Conservation (phyloP, 2,888 invertebrate genomes). For the Drosophila histrio region DNA sequence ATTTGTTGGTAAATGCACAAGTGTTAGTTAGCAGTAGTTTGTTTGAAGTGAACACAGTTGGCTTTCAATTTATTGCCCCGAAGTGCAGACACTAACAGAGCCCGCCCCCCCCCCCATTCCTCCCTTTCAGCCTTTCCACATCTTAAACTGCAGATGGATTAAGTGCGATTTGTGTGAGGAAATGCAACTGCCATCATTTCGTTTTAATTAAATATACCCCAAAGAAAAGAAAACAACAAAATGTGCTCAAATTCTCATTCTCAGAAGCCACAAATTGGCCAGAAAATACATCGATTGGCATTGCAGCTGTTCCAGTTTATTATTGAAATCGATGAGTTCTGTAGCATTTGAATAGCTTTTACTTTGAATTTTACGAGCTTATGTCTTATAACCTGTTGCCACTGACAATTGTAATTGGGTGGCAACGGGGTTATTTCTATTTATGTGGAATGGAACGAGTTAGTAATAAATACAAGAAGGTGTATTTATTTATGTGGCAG, state of each 20-base stretch:
- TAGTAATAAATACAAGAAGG: too few species aligned
- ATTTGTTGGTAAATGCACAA: slow-evolving; percentile 19
- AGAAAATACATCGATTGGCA: slow-evolving; percentile 4
- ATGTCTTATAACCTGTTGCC: neutral
- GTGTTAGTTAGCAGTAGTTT: slow-evolving; percentile 61
- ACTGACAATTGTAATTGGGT: too few species aligned
- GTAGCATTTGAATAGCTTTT: neutral
- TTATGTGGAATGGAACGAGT: too few species aligned
- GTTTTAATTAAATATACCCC: slow-evolving; percentile 66
- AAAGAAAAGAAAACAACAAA: slow-evolving; percentile 16
- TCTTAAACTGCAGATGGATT: slow-evolving; percentile 72
- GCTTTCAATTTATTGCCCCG: slow-evolving; percentile 66
- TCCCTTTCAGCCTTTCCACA: neutral
- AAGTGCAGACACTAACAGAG: slow-evolving; percentile 37
- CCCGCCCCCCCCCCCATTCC: neutral
- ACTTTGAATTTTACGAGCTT: neutral
- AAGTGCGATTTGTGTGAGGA: slow-evolving; percentile 47
- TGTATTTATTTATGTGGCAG: too few species aligned
- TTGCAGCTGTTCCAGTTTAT: neutral
- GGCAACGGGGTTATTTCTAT: too few species aligned
- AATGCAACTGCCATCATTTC: slow-evolving; percentile 32
- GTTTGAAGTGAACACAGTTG: slow-evolving; percentile 63
- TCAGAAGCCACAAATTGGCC: slow-evolving; percentile 4
- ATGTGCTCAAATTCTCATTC: neutral
- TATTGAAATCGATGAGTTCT: neutral